Evolutionary conservation across 92 coral and sea anemone species (phyloP).

Genomic region (Hydrozoanthus gracilis): DNA sequence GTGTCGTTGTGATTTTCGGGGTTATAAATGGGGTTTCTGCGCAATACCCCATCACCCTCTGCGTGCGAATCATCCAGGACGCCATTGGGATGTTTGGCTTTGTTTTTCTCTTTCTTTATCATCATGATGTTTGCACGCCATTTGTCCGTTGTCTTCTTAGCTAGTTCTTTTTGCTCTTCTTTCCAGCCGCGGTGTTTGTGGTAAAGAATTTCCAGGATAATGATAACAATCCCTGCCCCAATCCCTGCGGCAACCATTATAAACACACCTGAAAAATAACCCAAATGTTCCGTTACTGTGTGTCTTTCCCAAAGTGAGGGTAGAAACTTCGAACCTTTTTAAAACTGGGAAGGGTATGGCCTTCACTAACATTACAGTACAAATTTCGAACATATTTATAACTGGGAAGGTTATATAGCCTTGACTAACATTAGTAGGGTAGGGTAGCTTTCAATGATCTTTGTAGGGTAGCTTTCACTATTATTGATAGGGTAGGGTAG

Average conservation of each 20-base stretch:
- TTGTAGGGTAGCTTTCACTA: too few species aligned
- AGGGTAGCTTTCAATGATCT: too few species aligned
- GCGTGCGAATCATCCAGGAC: conserved; percentile 55
- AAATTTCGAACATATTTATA: too few species aligned
- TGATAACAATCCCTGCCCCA: conserved; percentile 95
- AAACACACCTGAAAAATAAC: conserved; percentile 76
- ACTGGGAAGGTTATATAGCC: too few species aligned
- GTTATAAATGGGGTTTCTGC: conserved; percentile 83
- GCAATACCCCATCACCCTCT: conserved; percentile 77
- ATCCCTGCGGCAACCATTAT: conserved; percentile 99
- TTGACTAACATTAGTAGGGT: too few species aligned
- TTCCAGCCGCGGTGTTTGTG: conserved; percentile 99
- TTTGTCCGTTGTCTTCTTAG: conserved; percentile 94
- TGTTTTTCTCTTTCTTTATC: conserved; percentile 77
- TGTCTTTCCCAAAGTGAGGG: not conserved
- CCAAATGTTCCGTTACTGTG: too few species aligned
- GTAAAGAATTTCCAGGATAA: conserved; percentile 91
- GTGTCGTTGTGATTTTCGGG: conserved; percentile 76
- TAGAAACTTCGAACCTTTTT: too few species aligned
- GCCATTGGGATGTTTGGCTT: conserved; percentile 79
- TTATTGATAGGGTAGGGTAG: too few species aligned
- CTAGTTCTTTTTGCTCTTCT: conserved; percentile 93
- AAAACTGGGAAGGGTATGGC: too few species aligned
- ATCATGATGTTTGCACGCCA: conserved; percentile 95
- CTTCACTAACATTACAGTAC: too few species aligned